Conservation (phyloP, 2,113 vertebrate genomes). For the Taxidea taxus region DNA sequence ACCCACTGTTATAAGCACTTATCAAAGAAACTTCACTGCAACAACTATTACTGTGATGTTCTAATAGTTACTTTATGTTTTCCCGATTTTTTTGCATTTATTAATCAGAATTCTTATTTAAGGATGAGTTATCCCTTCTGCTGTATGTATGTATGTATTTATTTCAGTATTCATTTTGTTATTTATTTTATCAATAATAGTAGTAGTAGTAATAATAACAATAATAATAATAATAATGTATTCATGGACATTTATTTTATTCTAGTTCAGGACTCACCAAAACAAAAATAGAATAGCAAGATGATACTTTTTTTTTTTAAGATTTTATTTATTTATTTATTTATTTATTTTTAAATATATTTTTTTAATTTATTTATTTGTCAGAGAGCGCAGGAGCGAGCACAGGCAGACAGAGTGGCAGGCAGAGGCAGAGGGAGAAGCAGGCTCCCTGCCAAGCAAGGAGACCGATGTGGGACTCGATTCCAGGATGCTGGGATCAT, state of each 20-base stretch:
- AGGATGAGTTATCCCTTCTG: neutral
- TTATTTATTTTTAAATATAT: no score
- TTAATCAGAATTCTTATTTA: constrained; percentile 2
- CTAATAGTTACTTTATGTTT: neutral
- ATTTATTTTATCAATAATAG: neutral
- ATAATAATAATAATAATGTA: neutral
- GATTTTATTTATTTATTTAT: no score
- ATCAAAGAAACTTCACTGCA: neutral
- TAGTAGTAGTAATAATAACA: neutral
- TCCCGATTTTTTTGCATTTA: neutral
- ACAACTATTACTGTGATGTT: neutral
- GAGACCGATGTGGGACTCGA: no score
- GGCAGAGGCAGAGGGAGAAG: no score
- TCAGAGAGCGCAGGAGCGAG: no score
- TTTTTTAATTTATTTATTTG: no score
- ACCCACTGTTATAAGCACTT: neutral
- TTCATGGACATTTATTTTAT: constrained; percentile 27
- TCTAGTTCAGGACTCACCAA: neutral
- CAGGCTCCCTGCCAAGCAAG: no score
- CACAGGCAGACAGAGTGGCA: no score
- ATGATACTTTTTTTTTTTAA: neutral
- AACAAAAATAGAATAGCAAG: neutral
- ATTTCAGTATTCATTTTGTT: neutral
- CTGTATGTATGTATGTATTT: neutral
- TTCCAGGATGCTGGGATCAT: no score